These are phyloP conservation scores for Holothuria scabra DNA, from an alignment of 53 echinoderm and acorn worm genomes.

Conservation along the genomic window DNA sequence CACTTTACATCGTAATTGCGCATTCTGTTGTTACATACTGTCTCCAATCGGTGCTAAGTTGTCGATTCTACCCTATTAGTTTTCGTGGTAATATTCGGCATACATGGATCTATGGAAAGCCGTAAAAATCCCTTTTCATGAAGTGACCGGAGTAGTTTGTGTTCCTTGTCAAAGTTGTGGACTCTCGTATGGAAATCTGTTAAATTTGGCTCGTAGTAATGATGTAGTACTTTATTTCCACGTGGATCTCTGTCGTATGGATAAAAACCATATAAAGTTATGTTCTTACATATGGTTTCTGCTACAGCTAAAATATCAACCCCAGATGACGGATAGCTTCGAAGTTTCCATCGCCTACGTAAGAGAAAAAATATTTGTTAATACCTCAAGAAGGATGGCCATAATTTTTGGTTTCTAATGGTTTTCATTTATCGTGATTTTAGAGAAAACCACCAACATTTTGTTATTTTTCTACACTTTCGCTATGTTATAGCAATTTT, in stretches of 20 bases:
- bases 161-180: slow-evolving; percentile 23
- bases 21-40: no score
- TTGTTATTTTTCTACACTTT: no score
- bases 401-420: no score
- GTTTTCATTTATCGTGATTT: no score
- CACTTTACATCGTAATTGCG: no score
- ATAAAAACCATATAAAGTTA: slow-evolving; percentile 45
- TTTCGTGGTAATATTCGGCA: no score
- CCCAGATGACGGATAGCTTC: slow-evolving; percentile 26
- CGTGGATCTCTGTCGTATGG: slow-evolving; percentile 36
- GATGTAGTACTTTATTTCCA: slow-evolving; percentile 13
- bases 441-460: no score
- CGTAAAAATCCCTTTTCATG: neutral
- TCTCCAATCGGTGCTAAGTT: no score
- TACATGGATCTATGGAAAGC: neutral
- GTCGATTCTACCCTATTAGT: no score
- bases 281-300: slow-evolving; percentile 22
- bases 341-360: neutral
- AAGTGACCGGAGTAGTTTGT: neutral
- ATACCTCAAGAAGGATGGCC: no score
- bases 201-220: slow-evolving; percentile 27
- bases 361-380: neutral
- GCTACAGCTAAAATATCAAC: slow-evolving; percentile 43
- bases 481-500: no score
- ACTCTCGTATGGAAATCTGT: neutral